Conservation (phyloP, 2,888 invertebrate genomes). For the Limnephilus auricula region DNA sequence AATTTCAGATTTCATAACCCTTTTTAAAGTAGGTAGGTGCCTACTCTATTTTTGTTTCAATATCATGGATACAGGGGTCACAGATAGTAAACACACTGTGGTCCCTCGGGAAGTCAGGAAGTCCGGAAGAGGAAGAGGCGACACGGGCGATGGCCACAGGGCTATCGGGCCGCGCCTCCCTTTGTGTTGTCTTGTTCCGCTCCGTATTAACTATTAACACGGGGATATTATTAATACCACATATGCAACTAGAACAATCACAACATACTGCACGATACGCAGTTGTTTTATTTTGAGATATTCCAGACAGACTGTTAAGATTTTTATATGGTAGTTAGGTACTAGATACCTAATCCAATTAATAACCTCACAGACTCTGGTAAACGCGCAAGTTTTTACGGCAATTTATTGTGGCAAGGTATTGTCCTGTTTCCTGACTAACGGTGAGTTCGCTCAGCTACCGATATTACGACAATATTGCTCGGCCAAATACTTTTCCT, state of each 20-base stretch:
- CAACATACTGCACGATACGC: not conserved
- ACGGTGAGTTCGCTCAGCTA: too few species aligned
- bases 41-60: not conserved
- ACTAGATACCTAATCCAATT: not conserved
- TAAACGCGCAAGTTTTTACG: too few species aligned
- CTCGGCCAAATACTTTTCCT: too few species aligned
- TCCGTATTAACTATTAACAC: slow-evolving; percentile 30
- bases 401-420: too few species aligned
- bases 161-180: not conserved
- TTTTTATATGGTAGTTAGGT: not conserved
- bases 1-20: not conserved
- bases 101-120: slow-evolving; percentile 24
- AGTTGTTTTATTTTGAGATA: not conserved
- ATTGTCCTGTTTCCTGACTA: too few species aligned
- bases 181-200: slow-evolving; percentile 31
- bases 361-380: too few species aligned
- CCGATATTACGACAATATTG: too few species aligned
- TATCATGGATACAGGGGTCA: not conserved
- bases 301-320: not conserved
- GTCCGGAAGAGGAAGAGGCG: slow-evolving; percentile 56
- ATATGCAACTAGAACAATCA: slow-evolving; percentile 48
- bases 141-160: slow-evolving; percentile 53
- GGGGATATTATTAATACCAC: slow-evolving; percentile 3
- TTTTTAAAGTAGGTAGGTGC: not conserved
- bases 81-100: not conserved